Evolutionary conservation across 2,888 invertebrate genomes (phyloP), one percentile per base, ranked within the genome.

Genomic region (Pemphredon lugubris): DNA sequence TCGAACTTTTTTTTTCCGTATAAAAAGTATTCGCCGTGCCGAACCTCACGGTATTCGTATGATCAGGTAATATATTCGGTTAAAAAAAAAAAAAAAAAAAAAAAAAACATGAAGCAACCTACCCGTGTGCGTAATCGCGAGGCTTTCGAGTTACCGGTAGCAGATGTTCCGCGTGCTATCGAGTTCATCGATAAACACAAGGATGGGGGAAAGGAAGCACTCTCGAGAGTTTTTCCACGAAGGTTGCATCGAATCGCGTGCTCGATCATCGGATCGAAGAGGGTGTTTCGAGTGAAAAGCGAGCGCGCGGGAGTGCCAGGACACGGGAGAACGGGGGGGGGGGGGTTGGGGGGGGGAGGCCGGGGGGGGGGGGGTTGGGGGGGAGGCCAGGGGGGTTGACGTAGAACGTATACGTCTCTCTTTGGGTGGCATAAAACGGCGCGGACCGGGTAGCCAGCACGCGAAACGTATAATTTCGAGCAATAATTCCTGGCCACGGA

Each of bases 401-500:
- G 45, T 14, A 18, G 7, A 39, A 18, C 40, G n/a, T 23, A 13
- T 23, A 1, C 23, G 23, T 23, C 53, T 13, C n/a, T 14, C 34
- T 58, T 37, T 37, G 40, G 59, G 58, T 34, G 47, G 39, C 65
- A 37, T 16, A 61, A 58, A 61, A 61, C 55, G 54, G 51, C 68
- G 67, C 68, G 54, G 58, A 58, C 58, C 60, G 61, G 50, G 55
- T 9, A 2, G 5, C 42, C 53, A 21, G 54, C 70, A 61, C 66
- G 74, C 74, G 76, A 75, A 82, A 85, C 81, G 74, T 84, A 83
- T 84, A 85, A 85, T 85, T 85, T 85, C 61, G 67, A 69, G 75
- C 77, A 80, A 85, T 85, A 85, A 85, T 83, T 83, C 76, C 77
- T 69, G 63, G 73, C 75, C 77, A 84, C 79, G 86, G 83, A 83